A percentile compares a stretch with the other conserved stretches of the same genome.
Evolutionary conservation across 2,113 vertebrate genomes (phyloP).

Genomic region (Gasterosteus nipponicus): DNA sequence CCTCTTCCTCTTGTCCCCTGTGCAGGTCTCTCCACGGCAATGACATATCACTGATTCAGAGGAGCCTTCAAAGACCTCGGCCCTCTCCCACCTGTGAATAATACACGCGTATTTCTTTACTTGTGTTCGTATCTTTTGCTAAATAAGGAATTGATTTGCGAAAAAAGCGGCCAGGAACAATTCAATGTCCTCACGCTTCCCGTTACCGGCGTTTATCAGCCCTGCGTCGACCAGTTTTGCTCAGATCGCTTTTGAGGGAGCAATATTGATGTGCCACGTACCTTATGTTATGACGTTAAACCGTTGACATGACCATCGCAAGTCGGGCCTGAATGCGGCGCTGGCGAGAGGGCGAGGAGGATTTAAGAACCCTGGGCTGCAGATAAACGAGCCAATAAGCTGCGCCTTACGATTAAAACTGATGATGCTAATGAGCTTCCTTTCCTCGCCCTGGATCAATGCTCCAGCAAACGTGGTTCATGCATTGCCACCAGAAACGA

Average conservation of each 20-base stretch:
- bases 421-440: not conserved
- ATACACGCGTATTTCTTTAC: slow-evolving; percentile 13
- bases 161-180: not conserved
- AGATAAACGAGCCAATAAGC: slow-evolving; percentile 2
- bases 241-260: not conserved
- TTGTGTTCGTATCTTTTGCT: not conserved
- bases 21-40: slow-evolving; percentile 96
- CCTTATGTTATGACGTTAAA: too few species aligned
- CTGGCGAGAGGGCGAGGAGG: too few species aligned
- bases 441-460: not conserved
- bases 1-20: slow-evolving; percentile 10
- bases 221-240: too few species aligned
- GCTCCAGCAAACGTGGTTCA: too few species aligned
- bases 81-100: slow-evolving; percentile 97
- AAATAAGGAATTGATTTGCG: slow-evolving; percentile 7
- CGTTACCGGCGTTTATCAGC: not conserved
- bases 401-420: not conserved
- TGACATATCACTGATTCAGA: slow-evolving; percentile 94
- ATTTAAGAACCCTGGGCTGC: too few species aligned
- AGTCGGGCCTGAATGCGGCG: not conserved
- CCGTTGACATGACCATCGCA: not conserved
- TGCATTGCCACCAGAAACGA: not conserved
- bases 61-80: slow-evolving; percentile 94
- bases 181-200: not conserved
- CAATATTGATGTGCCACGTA: not conserved